phyloP scores from a whole-genome alignment of 2,113 vertebrate species.

The Marmota monax region DNA sequence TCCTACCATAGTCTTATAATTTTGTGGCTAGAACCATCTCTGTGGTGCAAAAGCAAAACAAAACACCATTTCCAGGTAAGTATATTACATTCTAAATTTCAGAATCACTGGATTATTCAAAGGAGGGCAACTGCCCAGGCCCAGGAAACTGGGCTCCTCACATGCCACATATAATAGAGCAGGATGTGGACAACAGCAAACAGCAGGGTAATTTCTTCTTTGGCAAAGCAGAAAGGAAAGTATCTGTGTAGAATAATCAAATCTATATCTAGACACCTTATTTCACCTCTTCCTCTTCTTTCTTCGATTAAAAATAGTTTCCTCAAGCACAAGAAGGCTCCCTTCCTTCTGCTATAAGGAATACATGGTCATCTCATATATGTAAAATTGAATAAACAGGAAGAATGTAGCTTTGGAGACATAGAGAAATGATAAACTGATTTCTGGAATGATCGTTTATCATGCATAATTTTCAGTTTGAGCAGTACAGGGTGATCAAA shows the following conservation, averaged over 20 bases:
- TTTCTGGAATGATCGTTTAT: constrained; percentile 12
- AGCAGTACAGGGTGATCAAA: not conserved
- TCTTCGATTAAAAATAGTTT: not conserved
- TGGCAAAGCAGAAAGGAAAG: not conserved
- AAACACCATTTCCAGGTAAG: not conserved
- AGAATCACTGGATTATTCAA: not conserved
- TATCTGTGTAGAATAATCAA: not conserved
- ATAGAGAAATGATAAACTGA: not conserved
- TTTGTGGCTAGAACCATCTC: not conserved
- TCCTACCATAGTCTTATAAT: not conserved
- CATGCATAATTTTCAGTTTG: not conserved
- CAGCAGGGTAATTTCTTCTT: not conserved
- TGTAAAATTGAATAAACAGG: not conserved
- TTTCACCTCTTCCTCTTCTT: not conserved
- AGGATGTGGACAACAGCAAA: not conserved
- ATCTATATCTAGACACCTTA: not conserved
- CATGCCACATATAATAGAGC: not conserved
- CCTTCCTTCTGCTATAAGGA: not conserved
- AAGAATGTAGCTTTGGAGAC: not conserved
- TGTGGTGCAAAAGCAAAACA: not conserved
- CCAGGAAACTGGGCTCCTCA: not conserved
- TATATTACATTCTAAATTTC: constrained; percentile 23
- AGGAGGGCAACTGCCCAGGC: not conserved
- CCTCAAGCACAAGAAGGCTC: not conserved
- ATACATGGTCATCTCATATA: not conserved